A percentile compares a stretch with the other conserved stretches of the same genome.
These are phyloP conservation scores for Parnassius apollo DNA, from an alignment of 2,888 invertebrate genomes.

Conservation along the genomic window DNA sequence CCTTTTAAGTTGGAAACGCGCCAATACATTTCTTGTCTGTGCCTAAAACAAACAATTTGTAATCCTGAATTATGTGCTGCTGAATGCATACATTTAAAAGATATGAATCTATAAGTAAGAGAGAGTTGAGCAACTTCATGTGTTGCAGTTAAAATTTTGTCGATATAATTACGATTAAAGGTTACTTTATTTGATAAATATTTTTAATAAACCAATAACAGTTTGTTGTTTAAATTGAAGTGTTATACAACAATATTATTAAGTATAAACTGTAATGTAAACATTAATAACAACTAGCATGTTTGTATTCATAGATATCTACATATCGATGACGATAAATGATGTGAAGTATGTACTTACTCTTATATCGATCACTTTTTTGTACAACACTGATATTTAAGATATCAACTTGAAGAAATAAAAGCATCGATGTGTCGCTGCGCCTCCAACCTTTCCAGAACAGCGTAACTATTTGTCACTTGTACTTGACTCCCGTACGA, in stretches of 20 bases:
- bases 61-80: slow-evolving; percentile 79
- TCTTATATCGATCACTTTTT: slow-evolving; percentile 12
- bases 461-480: slow-evolving; percentile 80
- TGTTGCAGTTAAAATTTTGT: slow-evolving; percentile 36
- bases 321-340: too few species aligned
- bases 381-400: slow-evolving; percentile 69
- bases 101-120: slow-evolving; percentile 75
- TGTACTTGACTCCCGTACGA: slow-evolving; percentile 76
- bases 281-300: background rate
- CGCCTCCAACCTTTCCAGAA: slow-evolving; percentile 68
- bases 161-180: slow-evolving; percentile 32
- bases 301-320: too few species aligned
- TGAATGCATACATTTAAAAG: slow-evolving; percentile 80
- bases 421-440: slow-evolving; percentile 72
- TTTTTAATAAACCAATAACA: background rate
- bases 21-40: slow-evolving; percentile 76
- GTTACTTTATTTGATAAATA: background rate
- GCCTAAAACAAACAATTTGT: slow-evolving; percentile 81
- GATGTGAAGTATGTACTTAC: background rate
- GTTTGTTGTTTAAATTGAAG: too few species aligned
- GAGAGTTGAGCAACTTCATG: slow-evolving; percentile 54
- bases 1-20: slow-evolving; percentile 77
- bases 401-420: slow-evolving; percentile 70
- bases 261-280: background rate
- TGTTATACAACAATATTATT: too few species aligned